Percentiles rank a stretch among this genome's conserved stretches.
Evolutionary conservation across 2,888 invertebrate species (phyloP).

Genomic region (Ornithoptera priamus): DNA sequence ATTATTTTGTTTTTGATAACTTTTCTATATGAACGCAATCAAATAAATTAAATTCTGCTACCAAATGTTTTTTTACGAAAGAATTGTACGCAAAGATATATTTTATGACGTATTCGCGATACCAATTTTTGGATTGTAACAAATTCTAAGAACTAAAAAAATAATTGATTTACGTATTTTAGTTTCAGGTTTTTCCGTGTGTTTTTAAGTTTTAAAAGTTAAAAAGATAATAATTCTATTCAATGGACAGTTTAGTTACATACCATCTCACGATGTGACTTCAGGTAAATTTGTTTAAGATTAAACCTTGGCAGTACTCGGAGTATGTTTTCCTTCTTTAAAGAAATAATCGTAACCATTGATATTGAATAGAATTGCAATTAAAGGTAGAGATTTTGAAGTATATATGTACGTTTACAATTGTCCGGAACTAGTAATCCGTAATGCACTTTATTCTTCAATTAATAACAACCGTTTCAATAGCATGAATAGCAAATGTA

Average conservation of each 20-base stretch:
- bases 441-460: conserved; percentile 13
- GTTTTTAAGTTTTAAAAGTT: neutral
- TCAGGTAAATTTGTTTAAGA: conserved; percentile 9
- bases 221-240: neutral
- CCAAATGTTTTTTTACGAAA: neutral
- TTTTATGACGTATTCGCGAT: neutral
- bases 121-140: neutral
- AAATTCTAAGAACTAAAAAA: neutral
- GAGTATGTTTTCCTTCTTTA: conserved; percentile 64
- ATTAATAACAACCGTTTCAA: conserved; percentile 7
- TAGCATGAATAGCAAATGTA: conserved; percentile 13
- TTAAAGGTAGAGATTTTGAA: conserved; percentile 13
- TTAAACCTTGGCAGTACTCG: conserved; percentile 54
- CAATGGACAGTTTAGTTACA: neutral
- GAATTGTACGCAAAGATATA: neutral
- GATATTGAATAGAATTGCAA: conserved; percentile 17
- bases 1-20: neutral
- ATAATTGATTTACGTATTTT: neutral
- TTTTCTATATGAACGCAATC: neutral
- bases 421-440: conserved; percentile 15
- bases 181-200: neutral
- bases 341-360: conserved; percentile 51
- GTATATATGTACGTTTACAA: neutral
- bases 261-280: neutral
- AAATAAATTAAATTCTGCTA: neutral